Evolutionary conservation across 1,140 invertebrate genomes (phyloP).

Genomic region (Drosophila lacertosa): DNA sequence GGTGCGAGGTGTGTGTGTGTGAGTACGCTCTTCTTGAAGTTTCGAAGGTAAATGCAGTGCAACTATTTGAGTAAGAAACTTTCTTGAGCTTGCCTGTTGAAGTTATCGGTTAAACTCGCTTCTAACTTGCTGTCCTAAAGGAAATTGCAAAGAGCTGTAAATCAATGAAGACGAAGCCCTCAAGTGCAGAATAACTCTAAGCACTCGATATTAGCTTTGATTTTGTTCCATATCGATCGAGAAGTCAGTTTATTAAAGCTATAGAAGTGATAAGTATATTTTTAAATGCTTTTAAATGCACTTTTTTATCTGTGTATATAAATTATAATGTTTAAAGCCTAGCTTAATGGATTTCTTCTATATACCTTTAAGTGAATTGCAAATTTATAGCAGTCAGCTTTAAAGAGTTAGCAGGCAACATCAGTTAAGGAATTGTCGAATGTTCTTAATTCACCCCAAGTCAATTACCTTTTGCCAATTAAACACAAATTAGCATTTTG

Average conservation of each 20-base stretch:
- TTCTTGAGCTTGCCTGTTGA: slow-evolving; percentile 50
- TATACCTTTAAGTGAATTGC: no score
- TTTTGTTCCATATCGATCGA: slow-evolving; percentile 7
- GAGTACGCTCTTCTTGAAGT: slow-evolving; percentile 45
- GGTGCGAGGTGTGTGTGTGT: slow-evolving; percentile 27
- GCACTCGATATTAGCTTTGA: slow-evolving; percentile 9
- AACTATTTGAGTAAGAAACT: slow-evolving; percentile 73
- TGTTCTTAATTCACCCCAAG: no score
- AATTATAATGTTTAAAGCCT: no score
- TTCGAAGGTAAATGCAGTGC: slow-evolving; percentile 44
- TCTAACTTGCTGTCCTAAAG: slow-evolving; percentile 8
- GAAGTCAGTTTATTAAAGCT: not conserved
- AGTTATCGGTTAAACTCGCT: slow-evolving; percentile 52
- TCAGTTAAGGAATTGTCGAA: no score
- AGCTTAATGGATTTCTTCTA: no score
- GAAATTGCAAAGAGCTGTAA: slow-evolving; percentile 24
- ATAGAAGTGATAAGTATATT: no score
- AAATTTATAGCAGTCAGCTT: no score
- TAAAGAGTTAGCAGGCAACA: no score
- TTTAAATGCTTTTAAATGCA: no score
- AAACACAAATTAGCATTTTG: no score
- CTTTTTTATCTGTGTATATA: no score
- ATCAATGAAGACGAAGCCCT: slow-evolving; percentile 27
- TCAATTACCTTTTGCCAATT: no score
- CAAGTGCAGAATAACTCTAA: slow-evolving; percentile 11